Evolutionary conservation across 2,888 invertebrate species (phyloP).

Genomic region (Crematogaster levior): DNA sequence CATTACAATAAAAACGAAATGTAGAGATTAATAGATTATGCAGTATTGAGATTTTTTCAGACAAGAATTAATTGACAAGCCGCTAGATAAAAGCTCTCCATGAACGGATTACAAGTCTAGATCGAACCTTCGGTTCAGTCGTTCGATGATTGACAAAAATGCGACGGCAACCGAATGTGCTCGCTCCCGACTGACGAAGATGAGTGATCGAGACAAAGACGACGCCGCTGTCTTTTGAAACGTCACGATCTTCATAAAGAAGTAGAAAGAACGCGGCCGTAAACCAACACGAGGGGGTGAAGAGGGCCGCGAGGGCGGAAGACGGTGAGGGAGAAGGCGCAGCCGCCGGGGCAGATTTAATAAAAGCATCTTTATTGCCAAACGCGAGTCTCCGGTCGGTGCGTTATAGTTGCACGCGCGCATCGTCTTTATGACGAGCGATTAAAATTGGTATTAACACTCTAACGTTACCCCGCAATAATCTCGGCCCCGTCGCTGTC

Average conservation of each 20-base stretch:
- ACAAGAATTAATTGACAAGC: neutral
- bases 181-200: constrained; percentile 20
- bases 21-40: neutral
- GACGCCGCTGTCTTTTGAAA: constrained; percentile 63
- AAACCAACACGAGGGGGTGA: constrained; percentile 63
- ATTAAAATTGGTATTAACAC: constrained; percentile 84
- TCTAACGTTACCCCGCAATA: constrained; percentile 48
- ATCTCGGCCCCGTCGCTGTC: constrained; percentile 30
- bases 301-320: constrained; percentile 36
- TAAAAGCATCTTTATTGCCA: constrained; percentile 80
- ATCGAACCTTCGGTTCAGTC: constrained; percentile 15
- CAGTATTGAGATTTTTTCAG: neutral
- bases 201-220: constrained; percentile 50
- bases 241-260: constrained; percentile 72
- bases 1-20: neutral
- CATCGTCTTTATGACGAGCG: constrained; percentile 81
- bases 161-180: neutral
- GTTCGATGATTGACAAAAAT: constrained; percentile 24
- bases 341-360: constrained; percentile 68
- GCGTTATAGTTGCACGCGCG: constrained; percentile 75
- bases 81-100: neutral
- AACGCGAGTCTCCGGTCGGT: constrained; percentile 60
- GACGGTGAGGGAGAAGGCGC: neutral
- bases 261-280: constrained; percentile 54
- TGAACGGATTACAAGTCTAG: neutral